These are phyloP conservation scores for Apamea sordens DNA, from an alignment of 2,888 invertebrate genomes.

Conservation along the genomic window DNA sequence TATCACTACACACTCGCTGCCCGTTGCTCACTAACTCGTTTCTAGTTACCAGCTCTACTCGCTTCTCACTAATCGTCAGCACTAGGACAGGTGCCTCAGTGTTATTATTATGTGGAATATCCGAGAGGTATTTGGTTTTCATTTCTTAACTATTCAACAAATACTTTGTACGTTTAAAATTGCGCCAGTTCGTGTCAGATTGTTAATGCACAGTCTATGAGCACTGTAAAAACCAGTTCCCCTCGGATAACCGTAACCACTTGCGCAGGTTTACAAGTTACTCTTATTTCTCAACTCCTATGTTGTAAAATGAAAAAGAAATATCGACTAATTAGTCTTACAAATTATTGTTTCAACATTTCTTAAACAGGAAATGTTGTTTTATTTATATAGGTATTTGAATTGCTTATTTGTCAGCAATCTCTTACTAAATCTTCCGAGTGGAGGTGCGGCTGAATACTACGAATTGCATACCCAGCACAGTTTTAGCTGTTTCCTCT, in stretches of 20 bases:
- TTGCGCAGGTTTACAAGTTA: constrained; percentile 3
- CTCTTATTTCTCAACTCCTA: constrained; percentile 35
- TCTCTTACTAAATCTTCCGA: neutral
- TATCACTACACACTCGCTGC: neutral
- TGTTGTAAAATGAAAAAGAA: constrained; percentile 37
- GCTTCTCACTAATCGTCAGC: neutral
- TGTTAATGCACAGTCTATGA: constrained; percentile 35
- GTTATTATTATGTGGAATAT: neutral
- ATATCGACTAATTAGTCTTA: constrained; percentile 44
- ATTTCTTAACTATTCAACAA: neutral
- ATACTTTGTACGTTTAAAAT: neutral
- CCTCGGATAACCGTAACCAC: constrained; percentile 32
- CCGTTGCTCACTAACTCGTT: neutral
- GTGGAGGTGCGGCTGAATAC: neutral
- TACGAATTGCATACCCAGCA: neutral
- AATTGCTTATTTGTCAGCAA: constrained; percentile 4
- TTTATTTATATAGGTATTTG: constrained; percentile 5
- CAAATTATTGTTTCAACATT: constrained; percentile 38
- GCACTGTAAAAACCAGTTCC: constrained; percentile 35
- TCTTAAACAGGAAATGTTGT: constrained; percentile 6
- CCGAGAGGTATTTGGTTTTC: neutral
- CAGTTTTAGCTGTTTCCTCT: too few relatives aligned
- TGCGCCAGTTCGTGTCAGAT: constrained; percentile 7
- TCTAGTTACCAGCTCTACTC: neutral
- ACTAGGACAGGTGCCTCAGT: neutral